Evolutionary conservation across 2,888 invertebrate species (phyloP), one percentile per base, ranked within the genome.

Genomic region (Andrena trimmerana): DNA sequence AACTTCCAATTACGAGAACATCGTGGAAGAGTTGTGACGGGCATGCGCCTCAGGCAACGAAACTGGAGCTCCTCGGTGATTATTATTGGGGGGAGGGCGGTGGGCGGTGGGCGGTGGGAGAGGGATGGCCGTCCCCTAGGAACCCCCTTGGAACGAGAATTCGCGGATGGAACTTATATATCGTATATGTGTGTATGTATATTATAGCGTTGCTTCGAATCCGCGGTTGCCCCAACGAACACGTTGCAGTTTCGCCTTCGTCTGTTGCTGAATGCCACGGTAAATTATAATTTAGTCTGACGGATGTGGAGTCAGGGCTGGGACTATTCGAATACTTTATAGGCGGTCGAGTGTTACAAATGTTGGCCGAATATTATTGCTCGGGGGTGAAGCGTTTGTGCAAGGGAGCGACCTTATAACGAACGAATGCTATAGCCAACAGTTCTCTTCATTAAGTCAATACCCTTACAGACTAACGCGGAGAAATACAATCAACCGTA

Each of bases 1-100:
- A 86, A 85, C 85, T 90, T 88, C 85, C 90, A 90, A 90, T 90
- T 90, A 89, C 84, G 31, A 63, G 69, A 85, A 86, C 90, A 85
- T 85, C 81, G 81, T 54, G 79, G 66, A 83, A 85, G 73, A 90
- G 79, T 87, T 84, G 83, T 67, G 75, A 86, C 67, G 84, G 52
- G 65, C 80, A 73, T 62, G 76, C 33, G 67, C 73, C 60, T 67
- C 65, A 10, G 69, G 63, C 81, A 74, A 79, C 78, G 78, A 81
- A 78, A 86, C 70, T 50, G 31, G 10, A 27, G 54, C 33, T 59
- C 24, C 70, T n/a, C n/a, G 50, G 84, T 78, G 71, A 62, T 86
- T 80, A 86, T 84, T 74, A 81, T 24, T n/a, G 13, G 57, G 20
- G n/a, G 54, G 10, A 0, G 24, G 54, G 24, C 24, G 24, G 57